phyloP scores from a whole-genome alignment of 2,888 invertebrate genomes.

The Agonopterix heracliana region DNA sequence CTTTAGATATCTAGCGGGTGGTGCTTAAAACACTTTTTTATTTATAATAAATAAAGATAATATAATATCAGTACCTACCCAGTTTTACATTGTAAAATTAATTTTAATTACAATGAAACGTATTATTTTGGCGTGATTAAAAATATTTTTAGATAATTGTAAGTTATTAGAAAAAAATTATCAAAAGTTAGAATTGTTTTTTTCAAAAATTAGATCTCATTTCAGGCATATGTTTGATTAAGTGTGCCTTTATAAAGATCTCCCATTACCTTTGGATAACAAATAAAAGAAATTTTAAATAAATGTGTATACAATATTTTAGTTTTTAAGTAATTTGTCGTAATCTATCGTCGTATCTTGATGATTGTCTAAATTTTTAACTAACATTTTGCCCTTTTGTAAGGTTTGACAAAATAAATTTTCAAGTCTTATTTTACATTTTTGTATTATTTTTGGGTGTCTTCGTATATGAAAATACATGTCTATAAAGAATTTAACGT shows the following conservation, averaged over 20 bases:
- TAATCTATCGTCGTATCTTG: conserved; percentile 35
- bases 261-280: conserved; percentile 57
- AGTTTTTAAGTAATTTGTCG: conserved; percentile 35
- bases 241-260: conserved; percentile 57
- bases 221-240: conserved; percentile 39
- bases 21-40: conserved; percentile 56
- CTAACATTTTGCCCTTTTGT: conserved; percentile 47
- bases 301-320: conserved; percentile 42
- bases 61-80: conserved; percentile 46
- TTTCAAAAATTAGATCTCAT: conserved; percentile 67
- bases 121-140: conserved; percentile 62
- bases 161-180: conserved; percentile 47
- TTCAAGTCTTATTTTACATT: conserved; percentile 40
- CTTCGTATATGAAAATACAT: conserved; percentile 51
- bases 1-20: conserved; percentile 53
- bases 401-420: conserved; percentile 54
- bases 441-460: conserved; percentile 54
- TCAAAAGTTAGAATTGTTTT: conserved; percentile 40
- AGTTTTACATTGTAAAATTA: conserved; percentile 31
- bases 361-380: conserved; percentile 38
- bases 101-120: conserved; percentile 27
- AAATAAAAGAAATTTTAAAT: conserved; percentile 30
- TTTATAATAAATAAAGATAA: conserved; percentile 21
- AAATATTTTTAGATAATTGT: conserved; percentile 15
- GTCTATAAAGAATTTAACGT: conserved; percentile 27